Evolutionary conservation across 2,888 invertebrate species (phyloP).

Genomic region (Coleophora deauratella): DNA sequence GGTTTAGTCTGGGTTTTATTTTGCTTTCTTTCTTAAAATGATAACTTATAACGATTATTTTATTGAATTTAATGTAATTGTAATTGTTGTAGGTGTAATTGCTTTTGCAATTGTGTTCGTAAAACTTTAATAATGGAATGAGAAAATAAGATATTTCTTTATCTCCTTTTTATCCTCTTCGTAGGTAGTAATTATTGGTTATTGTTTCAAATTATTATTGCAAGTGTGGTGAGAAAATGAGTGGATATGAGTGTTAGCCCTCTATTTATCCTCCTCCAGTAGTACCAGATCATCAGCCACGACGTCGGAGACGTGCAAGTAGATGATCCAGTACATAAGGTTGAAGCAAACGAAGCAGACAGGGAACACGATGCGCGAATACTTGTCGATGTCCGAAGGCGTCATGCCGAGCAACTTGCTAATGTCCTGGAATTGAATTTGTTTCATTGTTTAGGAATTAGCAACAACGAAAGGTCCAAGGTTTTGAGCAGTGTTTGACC

Average conservation of each 20-base stretch:
- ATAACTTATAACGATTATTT: too few species aligned
- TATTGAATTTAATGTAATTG: too few species aligned
- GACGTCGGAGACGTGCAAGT: constrained; percentile 96
- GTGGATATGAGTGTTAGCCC: constrained; percentile 48
- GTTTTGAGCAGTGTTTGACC: too few species aligned
- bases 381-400: constrained; percentile 99
- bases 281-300: constrained; percentile 94
- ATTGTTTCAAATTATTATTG: constrained; percentile 57
- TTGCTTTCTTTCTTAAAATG: too few species aligned
- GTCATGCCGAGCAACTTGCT: constrained; percentile 94
- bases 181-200: neutral
- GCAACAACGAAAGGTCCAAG: too few species aligned
- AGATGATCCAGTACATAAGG: constrained; percentile 98
- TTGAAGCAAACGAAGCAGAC: constrained; percentile 99
- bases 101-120: too few species aligned
- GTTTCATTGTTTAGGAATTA: too few species aligned
- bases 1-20: too few species aligned
- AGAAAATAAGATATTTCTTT: too few species aligned
- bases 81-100: too few species aligned
- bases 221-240: constrained; percentile 44
- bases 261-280: constrained; percentile 78
- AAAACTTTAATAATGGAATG: too few species aligned
- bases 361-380: constrained; percentile 98
- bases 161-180: too few species aligned
- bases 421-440: constrained; percentile 76